Conservation (phyloP, 1,140 invertebrate genomes). For the Batillaria attramentaria region DNA sequence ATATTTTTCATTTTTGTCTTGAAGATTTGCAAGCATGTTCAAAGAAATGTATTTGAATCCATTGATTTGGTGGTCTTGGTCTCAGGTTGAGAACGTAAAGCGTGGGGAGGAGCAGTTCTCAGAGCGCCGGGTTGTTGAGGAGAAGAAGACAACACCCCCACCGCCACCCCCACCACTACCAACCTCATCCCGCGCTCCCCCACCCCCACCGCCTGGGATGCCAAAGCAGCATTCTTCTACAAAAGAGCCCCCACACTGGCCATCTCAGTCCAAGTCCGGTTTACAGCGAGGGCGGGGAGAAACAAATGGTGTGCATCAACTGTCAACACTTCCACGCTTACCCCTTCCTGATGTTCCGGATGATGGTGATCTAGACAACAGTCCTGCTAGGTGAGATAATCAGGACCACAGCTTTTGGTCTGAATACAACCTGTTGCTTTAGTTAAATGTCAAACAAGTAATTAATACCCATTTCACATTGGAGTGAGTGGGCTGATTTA, state of each 20-base stretch:
- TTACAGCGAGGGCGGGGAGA: too few relatives aligned
- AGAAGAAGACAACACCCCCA: conserved; percentile 31
- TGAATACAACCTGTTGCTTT: background rate
- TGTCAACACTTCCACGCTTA: conserved; percentile 50
- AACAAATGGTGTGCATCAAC: conserved; percentile 30
- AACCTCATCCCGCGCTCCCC: background rate
- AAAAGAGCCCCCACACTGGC: background rate
- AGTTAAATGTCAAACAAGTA: too few relatives aligned
- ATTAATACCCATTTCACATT: too few relatives aligned
- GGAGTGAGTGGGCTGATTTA: background rate
- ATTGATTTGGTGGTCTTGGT: background rate
- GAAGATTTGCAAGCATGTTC: too few relatives aligned
- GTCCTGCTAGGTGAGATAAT: conserved; percentile 59
- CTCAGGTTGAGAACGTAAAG: conserved; percentile 24
- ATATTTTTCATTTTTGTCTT: too few relatives aligned
- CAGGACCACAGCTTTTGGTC: background rate
- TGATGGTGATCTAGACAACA: conserved; percentile 54
- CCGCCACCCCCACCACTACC: conserved; percentile 1
- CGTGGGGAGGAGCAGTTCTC: conserved; percentile 26
- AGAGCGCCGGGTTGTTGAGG: conserved; percentile 49
- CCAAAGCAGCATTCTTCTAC: conserved; percentile 9
- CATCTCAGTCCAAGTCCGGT: background rate
- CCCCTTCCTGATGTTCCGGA: conserved; percentile 60
- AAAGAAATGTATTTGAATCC: too few relatives aligned
- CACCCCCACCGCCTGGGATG: background rate